Evolutionary conservation across 2,113 vertebrate species (phyloP).

Genomic region (Ranitomeya variabilis): DNA sequence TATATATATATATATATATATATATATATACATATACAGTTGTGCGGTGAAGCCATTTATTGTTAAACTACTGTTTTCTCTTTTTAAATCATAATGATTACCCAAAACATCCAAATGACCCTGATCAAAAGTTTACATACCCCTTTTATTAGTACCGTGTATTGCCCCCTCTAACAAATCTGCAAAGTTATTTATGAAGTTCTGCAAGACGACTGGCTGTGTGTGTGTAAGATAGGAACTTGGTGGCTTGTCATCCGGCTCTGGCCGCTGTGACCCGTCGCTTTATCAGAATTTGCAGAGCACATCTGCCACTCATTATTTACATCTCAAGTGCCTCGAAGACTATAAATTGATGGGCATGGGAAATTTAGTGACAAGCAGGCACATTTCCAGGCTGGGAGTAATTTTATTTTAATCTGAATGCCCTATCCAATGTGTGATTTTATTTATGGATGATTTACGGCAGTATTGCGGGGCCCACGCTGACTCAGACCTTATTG

Average conservation of each 20-base stretch:
- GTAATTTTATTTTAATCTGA: background rate
- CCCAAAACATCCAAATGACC: too few relatives aligned
- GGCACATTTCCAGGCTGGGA: background rate
- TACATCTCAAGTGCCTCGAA: background rate
- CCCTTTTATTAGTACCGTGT: too few relatives aligned
- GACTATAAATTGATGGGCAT: background rate
- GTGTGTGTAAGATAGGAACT: background rate
- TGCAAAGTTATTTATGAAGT: background rate
- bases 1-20: too few relatives aligned
- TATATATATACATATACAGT: too few relatives aligned
- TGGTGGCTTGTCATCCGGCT: background rate
- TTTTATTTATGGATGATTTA: background rate
- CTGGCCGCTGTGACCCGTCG: conserved; percentile 8
- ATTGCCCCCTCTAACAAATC: too few relatives aligned
- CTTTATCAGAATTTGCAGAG: background rate
- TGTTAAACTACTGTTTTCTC: too few relatives aligned
- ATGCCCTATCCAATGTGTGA: background rate
- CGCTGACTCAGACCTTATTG: background rate
- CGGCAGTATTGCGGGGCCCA: background rate
- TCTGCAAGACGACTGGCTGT: background rate
- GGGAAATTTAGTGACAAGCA: conserved; percentile 1
- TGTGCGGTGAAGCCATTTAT: too few relatives aligned
- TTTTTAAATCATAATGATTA: too few relatives aligned
- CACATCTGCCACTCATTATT: conserved; percentile 21
- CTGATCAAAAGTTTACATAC: too few relatives aligned